Evolutionary conservation across 2,888 invertebrate species (phyloP), one percentile per base, ranked within the genome.

Genomic region (Argynnis bischoffii): DNA sequence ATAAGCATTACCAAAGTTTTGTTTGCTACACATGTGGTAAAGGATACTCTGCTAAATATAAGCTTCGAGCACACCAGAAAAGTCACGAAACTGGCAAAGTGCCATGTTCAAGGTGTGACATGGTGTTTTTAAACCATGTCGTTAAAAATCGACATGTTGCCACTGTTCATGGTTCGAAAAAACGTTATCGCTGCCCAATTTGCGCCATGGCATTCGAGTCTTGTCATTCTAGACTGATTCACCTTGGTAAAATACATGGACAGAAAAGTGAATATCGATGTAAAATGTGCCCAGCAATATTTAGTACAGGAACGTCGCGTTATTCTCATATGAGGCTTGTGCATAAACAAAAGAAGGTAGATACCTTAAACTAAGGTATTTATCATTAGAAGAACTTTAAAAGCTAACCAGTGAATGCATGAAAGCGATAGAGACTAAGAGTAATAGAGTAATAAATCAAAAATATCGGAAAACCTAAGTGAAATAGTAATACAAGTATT

Each of bases 11-110:
- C 63, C 88, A 85, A 70, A 85, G 85, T 59, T 88, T 81, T 68
- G 84, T 93, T 8, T 93, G 93, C 66, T 79, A 86, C 46, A 81
- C 81, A 1, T 93, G 93, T 68, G 93, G 93, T 0, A 93, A 93
- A 75, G 88, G 87, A 3, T 93, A 85, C 75, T 86, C 90, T 1
- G 84, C 83, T 16, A 81, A 82, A n/a, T 83, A 88, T 6, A 89
- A 90, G 55, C 80, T 92, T 46, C 80, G 85, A 55, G 81, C 89
- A 18, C 93, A 93, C 69, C 80, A 85, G 48, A 78, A 76, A 16
- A 77, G 79, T 60, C 93, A 93, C 69, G 82, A 87, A 54, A 77
- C 80, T 2, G 86, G 89, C 0, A 79, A 85, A 31, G 90, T 87
- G 66, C 75, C 79, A 11, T 93, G 93, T 73, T 68, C 86, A 0